Conservation (phyloP, 1,140 invertebrate species). For the Magallana ariakensis region DNA sequence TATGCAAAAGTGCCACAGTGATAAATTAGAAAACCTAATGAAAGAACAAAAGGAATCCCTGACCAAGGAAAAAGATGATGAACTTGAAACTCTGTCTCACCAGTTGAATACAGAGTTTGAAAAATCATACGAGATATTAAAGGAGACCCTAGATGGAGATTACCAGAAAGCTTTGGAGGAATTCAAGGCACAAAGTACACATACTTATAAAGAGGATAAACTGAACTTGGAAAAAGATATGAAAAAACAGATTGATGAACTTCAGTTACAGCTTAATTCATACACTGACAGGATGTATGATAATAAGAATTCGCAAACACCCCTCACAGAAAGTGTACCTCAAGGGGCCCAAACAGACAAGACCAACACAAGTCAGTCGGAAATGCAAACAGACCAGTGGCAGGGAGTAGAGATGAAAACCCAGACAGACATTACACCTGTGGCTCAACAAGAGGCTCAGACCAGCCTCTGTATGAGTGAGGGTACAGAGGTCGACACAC, state of each 20-base stretch:
- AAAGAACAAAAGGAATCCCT: conserved; percentile 57
- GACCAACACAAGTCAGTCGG: conserved; percentile 23
- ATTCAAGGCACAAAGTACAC: conserved; percentile 34
- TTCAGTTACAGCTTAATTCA: conserved; percentile 51
- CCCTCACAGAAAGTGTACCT: not conserved
- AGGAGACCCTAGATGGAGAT: conserved; percentile 52
- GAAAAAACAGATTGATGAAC: conserved; percentile 52
- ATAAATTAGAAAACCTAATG: conserved; percentile 52
- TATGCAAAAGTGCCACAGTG: not conserved
- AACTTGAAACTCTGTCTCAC: conserved; percentile 50
- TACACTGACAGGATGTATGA: conserved; percentile 47
- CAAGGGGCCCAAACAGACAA: conserved; percentile 52
- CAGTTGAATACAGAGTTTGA: conserved; percentile 53
- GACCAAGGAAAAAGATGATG: conserved; percentile 52
- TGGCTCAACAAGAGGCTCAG: conserved; percentile 38
- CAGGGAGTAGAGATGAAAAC: conserved; percentile 32
- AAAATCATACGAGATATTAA: conserved; percentile 54
- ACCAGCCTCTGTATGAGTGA: conserved; percentile 12
- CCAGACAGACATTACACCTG: conserved; percentile 45
- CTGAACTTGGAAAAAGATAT: conserved; percentile 47
- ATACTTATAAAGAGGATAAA: conserved; percentile 43
- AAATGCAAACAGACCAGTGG: conserved; percentile 48
- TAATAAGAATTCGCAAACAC: conserved; percentile 55
- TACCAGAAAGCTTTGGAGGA: conserved; percentile 47
- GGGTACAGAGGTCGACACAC: conserved; percentile 27